Evolutionary conservation across 2,113 vertebrate species (phyloP).

Genomic region (Chaetodon auriga): DNA sequence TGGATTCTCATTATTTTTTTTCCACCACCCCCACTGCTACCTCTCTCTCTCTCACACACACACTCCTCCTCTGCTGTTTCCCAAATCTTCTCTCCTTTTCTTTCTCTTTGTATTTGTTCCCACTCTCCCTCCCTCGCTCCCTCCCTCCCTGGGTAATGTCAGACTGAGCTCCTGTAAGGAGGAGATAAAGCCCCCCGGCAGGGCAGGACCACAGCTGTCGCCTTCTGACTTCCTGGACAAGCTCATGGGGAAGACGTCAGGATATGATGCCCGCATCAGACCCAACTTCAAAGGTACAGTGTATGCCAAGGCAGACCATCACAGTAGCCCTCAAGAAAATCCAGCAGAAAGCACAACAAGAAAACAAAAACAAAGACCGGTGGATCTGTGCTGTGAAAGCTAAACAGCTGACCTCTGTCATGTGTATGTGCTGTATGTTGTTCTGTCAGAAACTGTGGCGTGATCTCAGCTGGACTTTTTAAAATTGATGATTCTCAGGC

Average conservation of each 20-base stretch:
- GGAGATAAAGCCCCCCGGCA: constrained; percentile 88
- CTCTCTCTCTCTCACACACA: constrained; percentile 17
- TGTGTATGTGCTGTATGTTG: constrained; percentile 4
- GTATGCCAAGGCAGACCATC: constrained; percentile 9
- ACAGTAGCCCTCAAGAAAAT: constrained; percentile 37
- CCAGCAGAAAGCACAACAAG: constrained; percentile 19
- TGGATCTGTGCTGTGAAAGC: constrained; percentile 33
- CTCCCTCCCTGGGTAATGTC: constrained; percentile 57
- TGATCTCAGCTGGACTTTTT: not conserved
- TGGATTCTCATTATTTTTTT: constrained; percentile 46
- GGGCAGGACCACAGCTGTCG: constrained; percentile 85
- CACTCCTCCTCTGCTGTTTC: constrained; percentile 29
- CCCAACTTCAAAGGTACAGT: constrained; percentile 97
- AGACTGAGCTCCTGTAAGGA: constrained; percentile 92
- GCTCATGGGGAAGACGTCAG: constrained; percentile 94
- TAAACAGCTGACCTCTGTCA: constrained; percentile 5
- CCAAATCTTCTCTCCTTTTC: constrained; percentile 42
- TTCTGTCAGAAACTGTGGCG: constrained; percentile 14
- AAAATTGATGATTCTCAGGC: not conserved
- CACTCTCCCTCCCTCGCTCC: not conserved
- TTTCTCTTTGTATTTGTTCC: constrained; percentile 41
- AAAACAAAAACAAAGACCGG: constrained; percentile 40
- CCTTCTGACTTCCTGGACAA: constrained; percentile 97
- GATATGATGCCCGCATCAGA: constrained; percentile 94
- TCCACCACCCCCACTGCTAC: constrained; percentile 39